A percentile compares a stretch with the other conserved stretches of the same genome.
These are phyloP conservation scores for Scaptomyza polygonia DNA, from an alignment of 2,888 invertebrate species.

Conservation along the genomic window DNA sequence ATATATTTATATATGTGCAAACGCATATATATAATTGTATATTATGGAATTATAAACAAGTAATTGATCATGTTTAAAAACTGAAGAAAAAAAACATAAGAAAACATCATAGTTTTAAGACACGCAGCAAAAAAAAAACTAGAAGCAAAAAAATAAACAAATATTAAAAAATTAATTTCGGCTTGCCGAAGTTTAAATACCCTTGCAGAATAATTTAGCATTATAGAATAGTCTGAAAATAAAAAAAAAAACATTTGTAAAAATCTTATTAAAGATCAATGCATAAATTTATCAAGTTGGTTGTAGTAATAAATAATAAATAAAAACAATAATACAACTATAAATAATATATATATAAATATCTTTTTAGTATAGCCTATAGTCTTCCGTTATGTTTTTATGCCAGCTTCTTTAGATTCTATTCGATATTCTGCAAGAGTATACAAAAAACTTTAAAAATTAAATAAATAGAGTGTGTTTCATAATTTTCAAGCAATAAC, in stretches of 20 bases:
- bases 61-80: slow-evolving; percentile 29
- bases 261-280: slow-evolving; percentile 5
- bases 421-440: slow-evolving; percentile 26
- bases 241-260: neutral
- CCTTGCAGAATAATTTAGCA: slow-evolving; percentile 20
- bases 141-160: slow-evolving; percentile 4
- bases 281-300: slow-evolving; percentile 11
- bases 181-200: slow-evolving; percentile 25
- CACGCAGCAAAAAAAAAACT: slow-evolving; percentile 15
- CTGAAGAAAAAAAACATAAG: slow-evolving; percentile 5
- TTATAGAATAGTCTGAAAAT: slow-evolving; percentile 14
- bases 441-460: neutral
- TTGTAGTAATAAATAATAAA: slow-evolving; percentile 40
- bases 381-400: slow-evolving; percentile 11
- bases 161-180: slow-evolving; percentile 19
- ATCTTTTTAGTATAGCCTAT: slow-evolving; percentile 6
- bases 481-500: slow-evolving; percentile 20
- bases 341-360: neutral
- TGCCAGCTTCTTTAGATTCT: slow-evolving; percentile 6
- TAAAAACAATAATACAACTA: slow-evolving; percentile 1
- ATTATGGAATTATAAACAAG: slow-evolving; percentile 26
- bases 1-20: slow-evolving; percentile 5
- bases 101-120: slow-evolving; percentile 25
- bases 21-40: slow-evolving; percentile 27
- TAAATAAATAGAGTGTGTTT: slow-evolving; percentile 11